Evolutionary conservation across 2,888 invertebrate species (phyloP).

Genomic region (Phortica okadai): DNA sequence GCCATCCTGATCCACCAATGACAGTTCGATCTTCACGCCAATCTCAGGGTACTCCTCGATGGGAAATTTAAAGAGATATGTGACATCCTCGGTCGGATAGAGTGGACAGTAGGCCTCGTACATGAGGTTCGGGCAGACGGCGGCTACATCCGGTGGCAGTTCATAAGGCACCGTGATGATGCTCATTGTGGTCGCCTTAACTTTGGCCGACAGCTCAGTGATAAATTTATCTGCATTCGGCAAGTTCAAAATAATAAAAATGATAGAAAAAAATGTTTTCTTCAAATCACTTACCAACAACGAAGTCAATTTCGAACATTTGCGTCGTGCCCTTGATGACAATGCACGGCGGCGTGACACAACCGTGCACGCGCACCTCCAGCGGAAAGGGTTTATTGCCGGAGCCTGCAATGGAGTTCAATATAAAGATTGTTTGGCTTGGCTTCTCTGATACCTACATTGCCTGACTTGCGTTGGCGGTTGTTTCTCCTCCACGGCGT

Average conservation of each 20-base stretch:
- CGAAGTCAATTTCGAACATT: slow-evolving; percentile 70
- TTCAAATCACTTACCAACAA: slow-evolving; percentile 51
- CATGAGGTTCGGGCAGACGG: slow-evolving; percentile 71
- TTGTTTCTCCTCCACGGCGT: slow-evolving; percentile 18
- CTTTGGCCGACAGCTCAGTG: slow-evolving; percentile 55
- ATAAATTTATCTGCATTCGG: slow-evolving; percentile 53
- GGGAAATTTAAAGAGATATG: slow-evolving; percentile 72
- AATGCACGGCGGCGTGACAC: slow-evolving; percentile 69
- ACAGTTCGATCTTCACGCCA: slow-evolving; percentile 69
- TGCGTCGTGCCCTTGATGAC: slow-evolving; percentile 67
- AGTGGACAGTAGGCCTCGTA: slow-evolving; percentile 73
- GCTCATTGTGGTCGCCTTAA: slow-evolving; percentile 71
- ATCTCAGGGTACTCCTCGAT: slow-evolving; percentile 73
- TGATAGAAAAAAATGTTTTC: background rate
- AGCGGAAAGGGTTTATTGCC: slow-evolving; percentile 64
- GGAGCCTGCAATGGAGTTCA: slow-evolving; percentile 51
- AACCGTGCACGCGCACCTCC: slow-evolving; percentile 65
- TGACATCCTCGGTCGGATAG: slow-evolving; percentile 71
- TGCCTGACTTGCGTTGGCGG: slow-evolving; percentile 60
- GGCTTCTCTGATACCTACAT: slow-evolving; percentile 51
- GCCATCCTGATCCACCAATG: slow-evolving; percentile 66
- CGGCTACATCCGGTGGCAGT: slow-evolving; percentile 67
- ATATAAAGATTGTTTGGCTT: background rate
- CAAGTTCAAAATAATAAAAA: background rate
- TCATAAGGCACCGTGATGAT: slow-evolving; percentile 73